These are phyloP conservation scores for Biston stratarius DNA, from an alignment of 2,888 invertebrate genomes.

Conservation along the genomic window DNA sequence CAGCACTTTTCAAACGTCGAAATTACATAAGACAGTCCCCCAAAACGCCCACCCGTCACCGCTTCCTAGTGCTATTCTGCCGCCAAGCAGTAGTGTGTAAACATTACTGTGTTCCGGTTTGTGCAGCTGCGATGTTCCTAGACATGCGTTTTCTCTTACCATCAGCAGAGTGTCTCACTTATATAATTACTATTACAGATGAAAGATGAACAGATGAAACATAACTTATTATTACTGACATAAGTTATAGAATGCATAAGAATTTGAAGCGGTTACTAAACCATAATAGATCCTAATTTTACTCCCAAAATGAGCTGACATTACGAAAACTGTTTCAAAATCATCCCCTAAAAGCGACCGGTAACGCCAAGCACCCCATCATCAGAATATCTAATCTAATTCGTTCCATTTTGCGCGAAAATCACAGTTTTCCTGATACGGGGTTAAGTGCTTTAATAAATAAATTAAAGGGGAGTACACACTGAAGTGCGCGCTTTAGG, in stretches of 20 bases:
- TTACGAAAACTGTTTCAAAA: constrained; percentile 7
- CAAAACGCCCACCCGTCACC: too few species aligned
- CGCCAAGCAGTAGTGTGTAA: too few species aligned
- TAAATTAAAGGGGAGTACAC: constrained; percentile 17
- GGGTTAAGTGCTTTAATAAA: constrained; percentile 18
- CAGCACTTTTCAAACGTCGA: too few species aligned
- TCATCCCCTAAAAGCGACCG: background rate
- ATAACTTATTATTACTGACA: too few species aligned
- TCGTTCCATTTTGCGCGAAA: constrained; percentile 18
- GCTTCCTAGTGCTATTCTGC: too few species aligned
- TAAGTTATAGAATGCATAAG: background rate
- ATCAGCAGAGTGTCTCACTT: too few species aligned
- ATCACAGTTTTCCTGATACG: constrained; percentile 21
- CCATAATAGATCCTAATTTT: constrained; percentile 9
- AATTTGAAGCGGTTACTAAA: background rate
- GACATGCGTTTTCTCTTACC: too few species aligned
- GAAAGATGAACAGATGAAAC: too few species aligned
- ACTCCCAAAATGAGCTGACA: constrained; percentile 6
- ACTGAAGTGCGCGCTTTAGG: background rate
- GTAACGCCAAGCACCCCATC: constrained; percentile 11
- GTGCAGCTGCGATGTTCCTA: too few species aligned
- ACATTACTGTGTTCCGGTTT: too few species aligned
- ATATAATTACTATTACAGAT: too few species aligned
- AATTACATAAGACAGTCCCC: too few species aligned
- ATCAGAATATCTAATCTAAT: constrained; percentile 25